A percentile compares a stretch with the other conserved stretches of the same genome.
Evolutionary conservation across 2,113 vertebrate species (phyloP).

Genomic region (Lonchura striata): DNA sequence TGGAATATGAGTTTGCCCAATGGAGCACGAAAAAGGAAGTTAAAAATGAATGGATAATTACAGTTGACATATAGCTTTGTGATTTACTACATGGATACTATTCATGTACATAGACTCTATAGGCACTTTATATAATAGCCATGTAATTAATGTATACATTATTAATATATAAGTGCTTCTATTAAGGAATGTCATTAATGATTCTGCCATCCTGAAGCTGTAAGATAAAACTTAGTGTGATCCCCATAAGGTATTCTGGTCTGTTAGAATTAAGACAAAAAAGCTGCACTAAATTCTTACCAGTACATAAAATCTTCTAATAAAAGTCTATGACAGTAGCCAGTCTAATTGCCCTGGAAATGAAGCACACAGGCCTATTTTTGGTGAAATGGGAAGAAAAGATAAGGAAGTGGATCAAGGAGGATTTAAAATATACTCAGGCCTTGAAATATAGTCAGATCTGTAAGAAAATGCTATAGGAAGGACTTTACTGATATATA

Average conservation of each 20-base stretch:
- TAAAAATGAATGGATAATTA: slow-evolving; percentile 50
- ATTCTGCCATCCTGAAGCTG: slow-evolving; percentile 17
- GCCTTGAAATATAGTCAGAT: background rate
- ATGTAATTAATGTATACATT: slow-evolving; percentile 61
- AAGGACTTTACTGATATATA: background rate
- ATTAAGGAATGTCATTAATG: slow-evolving; percentile 53
- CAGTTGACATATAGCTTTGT: slow-evolving; percentile 48
- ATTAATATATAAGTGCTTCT: slow-evolving; percentile 60
- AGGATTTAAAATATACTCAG: background rate
- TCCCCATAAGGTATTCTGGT: background rate
- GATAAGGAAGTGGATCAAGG: background rate
- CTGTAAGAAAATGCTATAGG: background rate
- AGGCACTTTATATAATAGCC: slow-evolving; percentile 65
- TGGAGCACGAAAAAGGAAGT: background rate
- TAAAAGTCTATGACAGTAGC: background rate
- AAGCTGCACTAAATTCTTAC: background rate
- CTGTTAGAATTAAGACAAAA: slow-evolving; percentile 8
- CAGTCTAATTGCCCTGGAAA: background rate
- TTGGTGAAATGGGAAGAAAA: background rate
- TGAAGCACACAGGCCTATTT: background rate
- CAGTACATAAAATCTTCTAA: background rate
- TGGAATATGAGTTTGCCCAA: background rate
- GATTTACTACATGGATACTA: slow-evolving; percentile 38
- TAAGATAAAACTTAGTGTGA: slow-evolving; percentile 1
- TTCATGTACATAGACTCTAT: slow-evolving; percentile 44